A percentile compares a stretch with the other conserved stretches of the same genome.
Conservation (phyloP, 2,797 vertebrate genomes). For the Heteromormyrus szaboi region DNA sequence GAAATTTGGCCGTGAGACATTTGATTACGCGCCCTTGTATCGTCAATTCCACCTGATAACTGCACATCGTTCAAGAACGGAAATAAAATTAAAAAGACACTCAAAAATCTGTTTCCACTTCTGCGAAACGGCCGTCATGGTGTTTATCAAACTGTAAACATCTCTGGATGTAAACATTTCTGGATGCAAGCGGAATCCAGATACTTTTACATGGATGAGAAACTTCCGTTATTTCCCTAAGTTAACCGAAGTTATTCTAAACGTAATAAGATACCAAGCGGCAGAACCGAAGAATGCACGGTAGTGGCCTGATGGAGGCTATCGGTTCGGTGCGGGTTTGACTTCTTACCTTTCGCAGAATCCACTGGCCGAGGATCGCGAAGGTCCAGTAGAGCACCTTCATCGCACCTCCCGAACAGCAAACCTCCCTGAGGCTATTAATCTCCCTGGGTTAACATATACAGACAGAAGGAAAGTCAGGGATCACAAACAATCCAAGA, state of each 20-base stretch:
- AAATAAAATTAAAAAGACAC: not conserved
- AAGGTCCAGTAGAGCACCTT: constrained; percentile 67
- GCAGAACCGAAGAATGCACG: not conserved
- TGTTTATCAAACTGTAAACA: not conserved
- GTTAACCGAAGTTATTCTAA: not conserved
- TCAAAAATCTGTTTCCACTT: not conserved
- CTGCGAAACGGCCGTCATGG: not conserved
- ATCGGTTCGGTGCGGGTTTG: not conserved
- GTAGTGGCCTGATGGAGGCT: not conserved
- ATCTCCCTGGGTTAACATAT: constrained; percentile 60
- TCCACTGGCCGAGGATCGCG: constrained; percentile 66
- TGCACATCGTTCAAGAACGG: too few relatives aligned
- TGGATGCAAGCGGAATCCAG: not conserved
- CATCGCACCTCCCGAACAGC: constrained; percentile 64
- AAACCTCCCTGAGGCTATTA: constrained; percentile 57
- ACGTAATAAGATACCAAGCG: not conserved
- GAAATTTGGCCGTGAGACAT: not conserved
- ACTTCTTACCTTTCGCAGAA: constrained; percentile 62
- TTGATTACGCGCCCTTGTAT: not conserved
- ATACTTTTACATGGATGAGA: not conserved
- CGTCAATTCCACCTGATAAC: not conserved
- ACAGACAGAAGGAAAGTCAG: constrained; percentile 40
- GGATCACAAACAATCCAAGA: constrained; percentile 50
- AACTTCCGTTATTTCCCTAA: not conserved
- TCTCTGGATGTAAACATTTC: not conserved